Evolutionary conservation across 2,113 vertebrate species (phyloP).

Genomic region (Balaeniceps rex): DNA sequence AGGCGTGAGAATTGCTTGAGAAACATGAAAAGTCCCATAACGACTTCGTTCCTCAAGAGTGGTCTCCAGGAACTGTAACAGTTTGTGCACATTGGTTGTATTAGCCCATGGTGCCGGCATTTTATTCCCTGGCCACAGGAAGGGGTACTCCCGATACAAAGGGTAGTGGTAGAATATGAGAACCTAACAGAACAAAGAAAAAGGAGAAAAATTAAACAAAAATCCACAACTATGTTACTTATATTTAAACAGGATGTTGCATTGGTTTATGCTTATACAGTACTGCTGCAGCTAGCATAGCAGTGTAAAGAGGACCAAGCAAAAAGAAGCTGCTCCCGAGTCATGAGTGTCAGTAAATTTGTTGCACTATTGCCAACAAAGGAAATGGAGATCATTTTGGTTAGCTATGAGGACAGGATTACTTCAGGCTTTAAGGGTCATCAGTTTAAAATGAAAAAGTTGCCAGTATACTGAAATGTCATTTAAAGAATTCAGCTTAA

Average conservation of each 20-base stretch:
- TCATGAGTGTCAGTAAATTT: background rate
- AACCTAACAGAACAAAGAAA: slow-evolving; percentile 73
- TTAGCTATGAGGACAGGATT: background rate
- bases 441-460: background rate
- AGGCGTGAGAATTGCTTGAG: slow-evolving; percentile 95
- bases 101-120: slow-evolving; percentile 98
- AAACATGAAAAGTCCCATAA: slow-evolving; percentile 89
- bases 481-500: background rate
- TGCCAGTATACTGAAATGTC: background rate
- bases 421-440: background rate
- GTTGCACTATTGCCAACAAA: background rate
- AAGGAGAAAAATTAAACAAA: background rate
- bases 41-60: slow-evolving; percentile 86
- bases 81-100: slow-evolving; percentile 87
- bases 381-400: background rate
- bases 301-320: background rate
- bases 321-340: background rate
- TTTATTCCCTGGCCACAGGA: slow-evolving; percentile 91
- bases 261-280: background rate
- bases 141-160: slow-evolving; percentile 71
- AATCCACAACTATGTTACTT: background rate
- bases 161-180: slow-evolving; percentile 94
- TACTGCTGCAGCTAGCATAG: background rate
- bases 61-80: slow-evolving; percentile 91
- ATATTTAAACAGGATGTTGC: background rate